Conservation (phyloP, 2,888 invertebrate species). For the Resseliella maxima region DNA sequence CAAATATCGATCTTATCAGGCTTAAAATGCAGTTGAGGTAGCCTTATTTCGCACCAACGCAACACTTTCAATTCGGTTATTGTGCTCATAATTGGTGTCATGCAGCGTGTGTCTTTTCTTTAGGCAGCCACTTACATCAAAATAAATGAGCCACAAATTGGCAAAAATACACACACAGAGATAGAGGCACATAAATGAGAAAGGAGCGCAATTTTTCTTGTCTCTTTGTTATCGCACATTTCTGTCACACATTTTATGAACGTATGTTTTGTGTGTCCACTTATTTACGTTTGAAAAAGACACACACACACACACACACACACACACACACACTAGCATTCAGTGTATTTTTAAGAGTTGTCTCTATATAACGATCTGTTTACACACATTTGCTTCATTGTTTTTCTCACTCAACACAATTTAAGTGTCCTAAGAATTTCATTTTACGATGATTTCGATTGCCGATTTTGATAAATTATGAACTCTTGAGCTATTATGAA, state of each 20-base stretch:
- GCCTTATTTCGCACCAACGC: slow-evolving; percentile 39
- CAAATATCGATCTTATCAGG: not conserved
- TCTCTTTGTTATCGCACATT: not conserved
- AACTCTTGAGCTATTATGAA: slow-evolving; percentile 19
- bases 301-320: not conserved
- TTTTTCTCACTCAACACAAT: not conserved
- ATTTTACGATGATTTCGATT: slow-evolving; percentile 49
- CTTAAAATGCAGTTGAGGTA: not conserved
- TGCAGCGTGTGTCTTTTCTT: slow-evolving; percentile 42
- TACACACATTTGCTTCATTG: not conserved
- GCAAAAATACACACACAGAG: not conserved
- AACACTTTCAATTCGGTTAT: not conserved
- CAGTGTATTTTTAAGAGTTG: slow-evolving; percentile 36
- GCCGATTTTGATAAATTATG: slow-evolving; percentile 20
- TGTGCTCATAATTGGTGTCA: not conserved
- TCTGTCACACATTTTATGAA: not conserved
- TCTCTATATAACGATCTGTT: no score
- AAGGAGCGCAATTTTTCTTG: slow-evolving; percentile 39
- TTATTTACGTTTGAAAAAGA: no score
- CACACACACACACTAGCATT: not conserved
- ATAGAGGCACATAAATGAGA: not conserved
- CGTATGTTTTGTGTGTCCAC: not conserved
- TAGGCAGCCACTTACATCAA: slow-evolving; percentile 30
- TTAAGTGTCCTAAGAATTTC: not conserved
- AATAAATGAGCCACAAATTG: slow-evolving; percentile 44